Evolutionary conservation across 2,113 vertebrate genomes (phyloP), one percentile per base, ranked within the genome.

Genomic region (Prionailurus viverrinus): DNA sequence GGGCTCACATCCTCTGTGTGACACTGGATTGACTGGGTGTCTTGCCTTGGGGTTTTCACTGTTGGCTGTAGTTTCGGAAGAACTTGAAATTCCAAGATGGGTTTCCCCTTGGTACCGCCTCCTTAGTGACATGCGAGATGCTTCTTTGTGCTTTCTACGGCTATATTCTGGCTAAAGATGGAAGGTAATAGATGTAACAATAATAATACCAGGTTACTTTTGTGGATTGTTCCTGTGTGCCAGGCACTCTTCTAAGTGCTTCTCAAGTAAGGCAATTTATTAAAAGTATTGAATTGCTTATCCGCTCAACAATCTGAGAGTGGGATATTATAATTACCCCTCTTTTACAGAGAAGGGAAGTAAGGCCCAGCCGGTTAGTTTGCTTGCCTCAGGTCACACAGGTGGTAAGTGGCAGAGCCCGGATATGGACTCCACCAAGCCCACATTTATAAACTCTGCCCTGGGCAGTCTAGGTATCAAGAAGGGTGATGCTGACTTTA

Each of bases 381-480:
- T 81, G 21, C 41, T 68, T 86, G 19, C 53, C 10, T n/a, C 61
- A 85, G 82, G 66, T 74, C 4, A 0, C 63, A 94, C 55, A 91
- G 65, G 14, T 81, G 19, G 21, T 19, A 31, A 45, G 65, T 61
- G 31, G 12, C 63, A 45, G 91, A 71, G 29, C 61, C 51, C 33
- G 11, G 23, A 13, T 29, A 7, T 2, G 16, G 71, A 63, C 21
- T 3, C 80, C 81, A n/a, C 27, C 0, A 0, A 78, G 9, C 33
- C 31, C 18, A 33, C 21, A 11, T 45, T 88, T 48, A 4, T 61
- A 65, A n/a, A 13, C 41, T 21, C 13, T 41, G 8, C 25, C 19
- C 21, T 9, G 1, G 6, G 23, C 2, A 81, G 36, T 21, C 41
- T 16, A 33, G 13, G 85, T 86, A 48, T 73, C 3, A 15, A 68